Base-by-base conservation (phyloP, 2,888 invertebrate species). In the Stenodera caucasica region DNA sequence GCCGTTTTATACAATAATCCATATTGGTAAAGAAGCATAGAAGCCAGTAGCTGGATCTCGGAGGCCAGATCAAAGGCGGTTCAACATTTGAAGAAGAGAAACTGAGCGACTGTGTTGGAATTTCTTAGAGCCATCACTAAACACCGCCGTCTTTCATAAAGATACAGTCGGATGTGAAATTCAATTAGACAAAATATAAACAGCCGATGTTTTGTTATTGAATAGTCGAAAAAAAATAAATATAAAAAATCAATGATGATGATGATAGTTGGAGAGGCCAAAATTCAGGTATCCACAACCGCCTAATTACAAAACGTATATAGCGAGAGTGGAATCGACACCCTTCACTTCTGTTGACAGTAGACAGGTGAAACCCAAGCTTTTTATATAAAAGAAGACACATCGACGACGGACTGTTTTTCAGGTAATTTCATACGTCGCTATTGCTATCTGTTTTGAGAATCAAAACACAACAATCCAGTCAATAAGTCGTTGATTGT, bases 301-400 rank as follows among this genome's bases (percentile, higher is more conserved):
- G 32, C 58, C 58, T 54, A 52, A 52, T 52, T 56, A 65, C 66
- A 68, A 68, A 69, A 69, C 45, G 61, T 64, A 63, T 63, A 50
- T 61, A 63, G 57, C 59, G 55, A 55, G 57, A 53, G 40, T 58
- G 59, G 60, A 55, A 60, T 61, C 59, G 64, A 65, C 60, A 64
- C 66, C 67, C 68, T 70, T 65, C 72, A 71, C 57, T 54, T 56
- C 59, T 61, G 59, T 67, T 73, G 73, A 74, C 73, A 75, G 76
- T 75, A 72, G 77, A 76, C 77, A 77, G 78, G 77, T 79, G 80
- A 79, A 79, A 79, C 77, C 74, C 68, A 78, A 79, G 76, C 77
- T 74, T 77, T 75, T 75, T 77, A 57, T 59, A 61, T 63, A 66
- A 58, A 53, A 63, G 58, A 64, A 67, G 59, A 65, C 61, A 69